These are phyloP conservation scores for Takifugu bimaculatus DNA, from an alignment of 2,113 vertebrate genomes.

Conservation along the genomic window DNA sequence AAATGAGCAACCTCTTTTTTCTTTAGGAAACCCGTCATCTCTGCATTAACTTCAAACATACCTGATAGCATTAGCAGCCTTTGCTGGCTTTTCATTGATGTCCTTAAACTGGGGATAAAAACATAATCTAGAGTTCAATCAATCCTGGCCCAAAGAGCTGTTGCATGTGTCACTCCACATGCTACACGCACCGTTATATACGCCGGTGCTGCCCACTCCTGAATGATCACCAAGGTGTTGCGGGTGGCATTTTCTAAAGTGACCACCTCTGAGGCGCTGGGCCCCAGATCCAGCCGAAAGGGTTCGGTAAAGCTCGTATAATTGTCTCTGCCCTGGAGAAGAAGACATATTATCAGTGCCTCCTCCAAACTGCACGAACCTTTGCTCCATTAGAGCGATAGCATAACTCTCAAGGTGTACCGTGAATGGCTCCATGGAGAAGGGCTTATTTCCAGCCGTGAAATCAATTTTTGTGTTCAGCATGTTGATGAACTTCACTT, in stretches of 20 bases:
- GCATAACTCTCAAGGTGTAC: slow-evolving; percentile 28
- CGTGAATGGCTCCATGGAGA: slow-evolving; percentile 19
- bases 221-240: slow-evolving; percentile 14
- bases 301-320: slow-evolving; percentile 33
- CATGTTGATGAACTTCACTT: slow-evolving; percentile 83
- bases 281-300: neutral
- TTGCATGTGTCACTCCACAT: neutral
- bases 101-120: slow-evolving; percentile 38
- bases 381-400: neutral
- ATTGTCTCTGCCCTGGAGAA: slow-evolving; percentile 35
- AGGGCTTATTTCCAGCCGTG: accelerated
- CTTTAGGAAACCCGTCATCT: too few species aligned
- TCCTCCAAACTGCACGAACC: neutral
- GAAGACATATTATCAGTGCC: neutral
- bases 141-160: neutral
- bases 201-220: accelerated
- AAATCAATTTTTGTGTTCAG: neutral
- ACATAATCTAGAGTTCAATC: neutral
- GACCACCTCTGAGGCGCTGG: accelerated
- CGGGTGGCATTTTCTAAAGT: neutral
- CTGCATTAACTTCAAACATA: slow-evolving; percentile 12
- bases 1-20: too few species aligned
- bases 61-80: slow-evolving; percentile 57
- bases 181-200: neutral
- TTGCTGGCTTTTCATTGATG: slow-evolving; percentile 38